Percentiles rank a stretch among this genome's conserved stretches.
Evolutionary conservation across 2,888 invertebrate genomes (phyloP).

Genomic region (Drosophila atroscutellata): DNA sequence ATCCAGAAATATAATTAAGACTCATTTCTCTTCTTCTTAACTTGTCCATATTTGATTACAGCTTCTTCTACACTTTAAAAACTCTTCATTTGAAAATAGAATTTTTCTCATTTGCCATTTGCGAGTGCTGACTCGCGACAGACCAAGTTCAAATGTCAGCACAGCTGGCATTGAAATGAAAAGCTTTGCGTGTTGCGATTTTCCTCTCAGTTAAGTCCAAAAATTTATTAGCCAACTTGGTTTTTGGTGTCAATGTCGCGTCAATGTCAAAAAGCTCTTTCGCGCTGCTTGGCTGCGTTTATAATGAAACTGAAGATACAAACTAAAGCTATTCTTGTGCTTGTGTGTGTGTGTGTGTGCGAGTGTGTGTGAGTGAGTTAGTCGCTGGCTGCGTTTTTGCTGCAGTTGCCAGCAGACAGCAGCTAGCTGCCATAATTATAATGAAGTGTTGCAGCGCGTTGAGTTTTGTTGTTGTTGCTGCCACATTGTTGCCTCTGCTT

Average conservation of each 20-base stretch:
- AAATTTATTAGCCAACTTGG: slow-evolving; percentile 68
- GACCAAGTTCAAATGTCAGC: slow-evolving; percentile 52
- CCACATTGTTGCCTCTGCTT: slow-evolving; percentile 20
- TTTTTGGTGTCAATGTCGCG: slow-evolving; percentile 77
- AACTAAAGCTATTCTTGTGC: slow-evolving; percentile 2
- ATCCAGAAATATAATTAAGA: not conserved
- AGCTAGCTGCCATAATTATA: slow-evolving; percentile 73
- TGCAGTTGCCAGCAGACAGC: slow-evolving; percentile 33
- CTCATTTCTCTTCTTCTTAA: not conserved
- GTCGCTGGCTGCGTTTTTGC: slow-evolving; percentile 31
- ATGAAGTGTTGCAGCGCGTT: slow-evolving; percentile 73
- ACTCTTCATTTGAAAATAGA: slow-evolving; percentile 3
- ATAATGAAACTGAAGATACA: not conserved
- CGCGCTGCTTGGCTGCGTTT: slow-evolving; percentile 24
- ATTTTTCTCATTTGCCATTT: slow-evolving; percentile 17
- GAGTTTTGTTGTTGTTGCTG: slow-evolving; percentile 49
- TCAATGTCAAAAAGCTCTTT: slow-evolving; percentile 67
- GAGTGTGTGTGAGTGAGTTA: not conserved
- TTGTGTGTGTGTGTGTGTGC: not conserved
- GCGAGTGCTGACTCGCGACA: slow-evolving; percentile 13
- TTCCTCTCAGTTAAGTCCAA: slow-evolving; percentile 29
- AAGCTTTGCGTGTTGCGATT: slow-evolving; percentile 37
- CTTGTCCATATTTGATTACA: not conserved
- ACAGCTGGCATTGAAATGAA: slow-evolving; percentile 55
- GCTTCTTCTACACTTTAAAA: not conserved